phyloP scores from a whole-genome alignment of 2,113 vertebrate species.

The Puffinus mauretanicus region DNA sequence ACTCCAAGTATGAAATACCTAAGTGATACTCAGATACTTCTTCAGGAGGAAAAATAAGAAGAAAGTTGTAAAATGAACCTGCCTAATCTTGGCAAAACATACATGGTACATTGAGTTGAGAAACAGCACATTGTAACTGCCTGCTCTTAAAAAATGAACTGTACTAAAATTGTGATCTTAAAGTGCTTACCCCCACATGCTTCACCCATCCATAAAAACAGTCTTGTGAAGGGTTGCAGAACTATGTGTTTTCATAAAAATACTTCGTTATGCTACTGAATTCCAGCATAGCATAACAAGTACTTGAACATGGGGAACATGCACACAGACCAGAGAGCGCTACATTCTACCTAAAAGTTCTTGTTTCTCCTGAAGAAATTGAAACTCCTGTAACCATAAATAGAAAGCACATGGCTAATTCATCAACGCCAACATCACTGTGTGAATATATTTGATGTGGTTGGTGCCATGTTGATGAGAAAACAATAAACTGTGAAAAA shows the following conservation, averaged over 20 bases:
- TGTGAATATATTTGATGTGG: slow-evolving; percentile 40
- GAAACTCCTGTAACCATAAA: not conserved
- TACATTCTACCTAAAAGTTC: not conserved
- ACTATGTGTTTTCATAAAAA: not conserved
- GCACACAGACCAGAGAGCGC: not conserved
- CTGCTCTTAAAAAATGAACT: not conserved
- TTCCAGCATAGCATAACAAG: not conserved
- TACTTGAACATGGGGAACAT: not conserved
- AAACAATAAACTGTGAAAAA: slow-evolving; percentile 70
- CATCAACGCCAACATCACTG: slow-evolving; percentile 23
- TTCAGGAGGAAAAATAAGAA: not conserved
- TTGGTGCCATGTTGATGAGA: slow-evolving; percentile 44
- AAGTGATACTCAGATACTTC: not conserved
- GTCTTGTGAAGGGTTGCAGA: not conserved
- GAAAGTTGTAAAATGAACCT: not conserved
- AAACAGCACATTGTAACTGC: not conserved
- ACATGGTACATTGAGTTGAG: not conserved
- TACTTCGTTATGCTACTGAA: not conserved
- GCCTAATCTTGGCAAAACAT: not conserved
- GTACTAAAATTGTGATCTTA: not conserved
- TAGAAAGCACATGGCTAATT: slow-evolving; percentile 37
- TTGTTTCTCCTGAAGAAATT: slow-evolving; percentile 31
- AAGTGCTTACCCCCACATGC: not conserved
- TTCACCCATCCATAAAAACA: not conserved
- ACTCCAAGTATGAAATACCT: not conserved